Percentiles rank a stretch among this genome's conserved stretches.
These are phyloP conservation scores for Synanceia verrucosa DNA, from an alignment of 2,797 vertebrate species.

Conservation along the genomic window DNA sequence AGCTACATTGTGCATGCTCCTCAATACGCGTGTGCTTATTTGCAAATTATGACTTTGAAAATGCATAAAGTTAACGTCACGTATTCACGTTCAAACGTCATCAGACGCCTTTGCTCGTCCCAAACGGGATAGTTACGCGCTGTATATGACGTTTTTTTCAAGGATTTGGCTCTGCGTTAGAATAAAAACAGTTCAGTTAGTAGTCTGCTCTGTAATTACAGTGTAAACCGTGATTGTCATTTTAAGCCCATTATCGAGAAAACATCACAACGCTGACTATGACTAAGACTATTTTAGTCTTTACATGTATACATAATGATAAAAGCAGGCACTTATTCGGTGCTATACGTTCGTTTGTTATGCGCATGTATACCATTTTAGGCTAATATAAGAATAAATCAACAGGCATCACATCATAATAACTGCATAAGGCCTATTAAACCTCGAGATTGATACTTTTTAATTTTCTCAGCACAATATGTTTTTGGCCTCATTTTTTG, in stretches of 20 bases:
- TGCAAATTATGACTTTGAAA: slow-evolving; percentile 65
- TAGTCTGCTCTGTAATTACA: slow-evolving; percentile 1
- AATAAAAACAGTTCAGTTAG: slow-evolving; percentile 10
- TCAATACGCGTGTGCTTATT: slow-evolving; percentile 63
- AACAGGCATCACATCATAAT: neutral
- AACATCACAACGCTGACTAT: neutral
- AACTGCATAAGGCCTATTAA: neutral
- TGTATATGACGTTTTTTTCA: slow-evolving; percentile 6
- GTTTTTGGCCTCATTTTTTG: neutral
- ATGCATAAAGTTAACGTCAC: neutral
- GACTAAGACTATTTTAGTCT: neutral
- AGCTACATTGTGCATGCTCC: slow-evolving; percentile 44
- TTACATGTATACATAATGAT: neutral
- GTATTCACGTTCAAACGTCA: neutral
- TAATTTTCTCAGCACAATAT: neutral
- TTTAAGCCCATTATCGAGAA: neutral
- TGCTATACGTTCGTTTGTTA: slow-evolving; percentile 5
- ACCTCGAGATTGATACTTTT: neutral
- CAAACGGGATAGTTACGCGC: neutral
- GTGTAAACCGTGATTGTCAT: neutral
- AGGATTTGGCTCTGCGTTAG: slow-evolving; percentile 17
- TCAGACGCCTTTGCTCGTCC: neutral
- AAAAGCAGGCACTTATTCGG: neutral
- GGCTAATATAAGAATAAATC: neutral
- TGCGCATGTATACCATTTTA: neutral